Percentiles rank a stretch among this genome's conserved stretches.
Conservation (phyloP, 1,140 invertebrate species). For the Copidosoma floridanum region DNA sequence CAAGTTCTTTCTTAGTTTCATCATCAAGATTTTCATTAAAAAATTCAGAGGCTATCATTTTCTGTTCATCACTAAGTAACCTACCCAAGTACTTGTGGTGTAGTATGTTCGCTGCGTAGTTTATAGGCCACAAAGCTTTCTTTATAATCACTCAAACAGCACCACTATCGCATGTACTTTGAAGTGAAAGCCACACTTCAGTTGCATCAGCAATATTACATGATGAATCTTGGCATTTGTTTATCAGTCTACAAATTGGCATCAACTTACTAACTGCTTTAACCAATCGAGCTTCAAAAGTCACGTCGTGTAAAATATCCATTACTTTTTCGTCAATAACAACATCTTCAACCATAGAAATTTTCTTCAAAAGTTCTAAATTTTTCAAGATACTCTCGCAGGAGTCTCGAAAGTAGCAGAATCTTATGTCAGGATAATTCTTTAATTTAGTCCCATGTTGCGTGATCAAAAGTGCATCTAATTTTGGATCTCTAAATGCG, state of each 20-base stretch:
- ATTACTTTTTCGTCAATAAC: neutral
- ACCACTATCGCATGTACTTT: neutral
- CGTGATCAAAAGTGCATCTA: neutral
- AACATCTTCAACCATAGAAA: neutral
- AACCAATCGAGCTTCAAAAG: neutral
- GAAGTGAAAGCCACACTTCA: neutral
- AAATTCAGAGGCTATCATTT: neutral
- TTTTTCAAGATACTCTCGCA: neutral
- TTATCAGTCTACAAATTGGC: constrained; percentile 5
- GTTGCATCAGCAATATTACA: constrained; percentile 7
- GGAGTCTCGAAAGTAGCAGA: neutral
- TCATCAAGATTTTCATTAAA: neutral
- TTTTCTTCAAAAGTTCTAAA: neutral
- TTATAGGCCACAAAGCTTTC: neutral
- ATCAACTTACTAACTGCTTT: neutral
- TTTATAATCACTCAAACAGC: neutral
- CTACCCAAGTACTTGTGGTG: neutral
- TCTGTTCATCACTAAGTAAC: neutral
- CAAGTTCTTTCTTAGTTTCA: neutral
- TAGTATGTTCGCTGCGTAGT: neutral
- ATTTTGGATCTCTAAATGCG: neutral
- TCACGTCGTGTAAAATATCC: neutral
- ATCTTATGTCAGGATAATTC: constrained; percentile 1
- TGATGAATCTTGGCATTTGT: constrained; percentile 2
- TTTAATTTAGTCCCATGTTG: neutral